Evolutionary conservation across 2,888 invertebrate genomes (phyloP).

Genomic region (Sepiola atlantica): DNA sequence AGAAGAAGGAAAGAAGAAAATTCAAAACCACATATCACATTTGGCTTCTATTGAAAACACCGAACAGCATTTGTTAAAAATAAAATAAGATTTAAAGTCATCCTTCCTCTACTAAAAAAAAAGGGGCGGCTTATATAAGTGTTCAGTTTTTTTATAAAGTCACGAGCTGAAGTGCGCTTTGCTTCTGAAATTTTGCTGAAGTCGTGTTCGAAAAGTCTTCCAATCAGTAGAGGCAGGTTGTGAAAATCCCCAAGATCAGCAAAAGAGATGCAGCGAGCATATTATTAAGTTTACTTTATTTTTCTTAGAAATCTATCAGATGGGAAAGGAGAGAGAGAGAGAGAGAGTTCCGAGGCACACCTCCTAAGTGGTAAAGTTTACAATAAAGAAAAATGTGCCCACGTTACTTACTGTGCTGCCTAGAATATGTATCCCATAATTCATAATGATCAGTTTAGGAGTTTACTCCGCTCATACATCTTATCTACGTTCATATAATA

Average conservation of each 20-base stretch:
- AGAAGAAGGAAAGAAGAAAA: neutral
- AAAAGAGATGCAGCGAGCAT: neutral
- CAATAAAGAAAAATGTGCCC: too few relatives aligned
- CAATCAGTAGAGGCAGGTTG: neutral
- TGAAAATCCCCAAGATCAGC: neutral
- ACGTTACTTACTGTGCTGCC: too few relatives aligned
- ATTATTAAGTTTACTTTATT: neutral
- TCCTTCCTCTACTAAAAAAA: neutral
- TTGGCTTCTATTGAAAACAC: neutral
- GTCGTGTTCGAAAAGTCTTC: neutral
- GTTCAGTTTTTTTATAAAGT: neutral
- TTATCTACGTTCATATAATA: too few relatives aligned
- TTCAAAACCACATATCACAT: neutral
- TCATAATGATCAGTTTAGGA: too few relatives aligned
- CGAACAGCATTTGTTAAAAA: neutral
- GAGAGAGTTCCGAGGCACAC: too few relatives aligned
- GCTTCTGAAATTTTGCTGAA: neutral
- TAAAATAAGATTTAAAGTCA: neutral
- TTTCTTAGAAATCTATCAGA: neutral
- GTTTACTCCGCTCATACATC: too few relatives aligned
- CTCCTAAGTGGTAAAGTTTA: too few relatives aligned
- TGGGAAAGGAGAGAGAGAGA: too few relatives aligned
- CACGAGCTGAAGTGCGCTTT: neutral
- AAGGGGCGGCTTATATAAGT: neutral
- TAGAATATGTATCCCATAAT: too few relatives aligned